phyloP scores from a whole-genome alignment of 1,140 invertebrate species.

The Lordiphosa mommai region DNA sequence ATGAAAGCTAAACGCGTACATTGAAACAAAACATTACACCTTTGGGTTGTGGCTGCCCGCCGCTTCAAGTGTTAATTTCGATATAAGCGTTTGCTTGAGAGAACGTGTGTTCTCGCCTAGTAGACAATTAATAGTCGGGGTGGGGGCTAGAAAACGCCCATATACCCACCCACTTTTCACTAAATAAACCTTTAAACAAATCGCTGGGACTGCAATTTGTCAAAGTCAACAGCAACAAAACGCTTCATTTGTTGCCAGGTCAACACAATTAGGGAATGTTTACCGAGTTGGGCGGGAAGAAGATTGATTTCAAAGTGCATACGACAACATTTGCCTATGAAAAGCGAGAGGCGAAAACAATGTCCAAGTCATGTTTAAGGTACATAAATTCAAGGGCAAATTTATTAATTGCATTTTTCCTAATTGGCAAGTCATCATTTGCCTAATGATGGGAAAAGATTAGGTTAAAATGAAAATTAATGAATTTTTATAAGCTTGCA shows the following conservation, averaged over 20 bases:
- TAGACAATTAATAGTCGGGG: conserved; percentile 3
- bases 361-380: conserved; percentile 30
- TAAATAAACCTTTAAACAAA: conserved; percentile 7
- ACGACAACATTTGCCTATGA: conserved; percentile 15
- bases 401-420: conserved; percentile 11
- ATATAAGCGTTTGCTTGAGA: too few relatives aligned
- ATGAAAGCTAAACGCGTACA: too few relatives aligned
- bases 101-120: conserved; percentile 12
- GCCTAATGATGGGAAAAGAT: too few relatives aligned
- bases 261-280: conserved; percentile 45
- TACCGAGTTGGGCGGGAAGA: conserved; percentile 5
- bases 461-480: too few relatives aligned
- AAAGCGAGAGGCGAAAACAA: background rate
- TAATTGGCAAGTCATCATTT: conserved; percentile 10
- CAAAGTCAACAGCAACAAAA: conserved; percentile 12
- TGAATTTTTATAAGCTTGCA: too few relatives aligned
- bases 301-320: conserved; percentile 51
- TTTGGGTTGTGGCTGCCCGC: too few relatives aligned
- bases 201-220: conserved; percentile 18
- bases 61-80: too few relatives aligned
- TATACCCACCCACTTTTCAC: conserved; percentile 13
- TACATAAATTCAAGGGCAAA: conserved; percentile 13
- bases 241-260: conserved; percentile 20
- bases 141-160: conserved; percentile 6
- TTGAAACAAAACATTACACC: too few relatives aligned